phyloP scores from a whole-genome alignment of 2,888 invertebrate genomes.

The Agrilus mali region DNA sequence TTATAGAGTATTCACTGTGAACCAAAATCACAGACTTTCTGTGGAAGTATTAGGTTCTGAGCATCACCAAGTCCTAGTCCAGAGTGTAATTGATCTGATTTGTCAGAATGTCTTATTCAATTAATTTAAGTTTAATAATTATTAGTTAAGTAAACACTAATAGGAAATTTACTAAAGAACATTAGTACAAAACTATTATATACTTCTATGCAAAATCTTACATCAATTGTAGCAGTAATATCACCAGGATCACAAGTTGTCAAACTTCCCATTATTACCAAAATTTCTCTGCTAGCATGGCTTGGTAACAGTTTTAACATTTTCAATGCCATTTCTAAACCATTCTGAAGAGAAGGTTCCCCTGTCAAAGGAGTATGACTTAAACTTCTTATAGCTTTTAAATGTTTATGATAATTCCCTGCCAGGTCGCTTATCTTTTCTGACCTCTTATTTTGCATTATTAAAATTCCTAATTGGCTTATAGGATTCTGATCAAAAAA shows the following conservation, averaged over 20 bases:
- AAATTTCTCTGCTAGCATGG: slow-evolving; percentile 89
- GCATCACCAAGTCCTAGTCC: too few species aligned
- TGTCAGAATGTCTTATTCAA: too few species aligned
- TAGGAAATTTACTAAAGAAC: neutral
- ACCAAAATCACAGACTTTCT: too few species aligned
- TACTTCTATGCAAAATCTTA: slow-evolving; percentile 22
- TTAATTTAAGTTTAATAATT: too few species aligned
- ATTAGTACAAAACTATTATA: neutral
- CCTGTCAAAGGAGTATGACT: slow-evolving; percentile 61
- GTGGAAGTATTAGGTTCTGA: too few species aligned
- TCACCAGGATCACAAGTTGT: slow-evolving; percentile 96
- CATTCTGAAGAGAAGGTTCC: slow-evolving; percentile 94
- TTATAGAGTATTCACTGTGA: too few species aligned
- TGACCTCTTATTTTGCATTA: slow-evolving; percentile 85
- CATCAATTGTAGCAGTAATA: slow-evolving; percentile 71
- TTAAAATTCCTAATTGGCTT: slow-evolving; percentile 88
- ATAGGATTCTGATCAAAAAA: slow-evolving; percentile 99
- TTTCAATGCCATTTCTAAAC: slow-evolving; percentile 75
- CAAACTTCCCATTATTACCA: slow-evolving; percentile 84
- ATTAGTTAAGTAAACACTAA: too few species aligned
- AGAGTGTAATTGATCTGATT: too few species aligned
- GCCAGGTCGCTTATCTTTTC: slow-evolving; percentile 86
- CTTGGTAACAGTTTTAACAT: slow-evolving; percentile 79
- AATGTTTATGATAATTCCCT: slow-evolving; percentile 71
- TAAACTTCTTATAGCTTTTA: slow-evolving; percentile 54